Percentiles rank a stretch among this genome's conserved stretches.
phyloP scores from a whole-genome alignment of 2,888 invertebrate species.

The Brachylomia viminalis region DNA sequence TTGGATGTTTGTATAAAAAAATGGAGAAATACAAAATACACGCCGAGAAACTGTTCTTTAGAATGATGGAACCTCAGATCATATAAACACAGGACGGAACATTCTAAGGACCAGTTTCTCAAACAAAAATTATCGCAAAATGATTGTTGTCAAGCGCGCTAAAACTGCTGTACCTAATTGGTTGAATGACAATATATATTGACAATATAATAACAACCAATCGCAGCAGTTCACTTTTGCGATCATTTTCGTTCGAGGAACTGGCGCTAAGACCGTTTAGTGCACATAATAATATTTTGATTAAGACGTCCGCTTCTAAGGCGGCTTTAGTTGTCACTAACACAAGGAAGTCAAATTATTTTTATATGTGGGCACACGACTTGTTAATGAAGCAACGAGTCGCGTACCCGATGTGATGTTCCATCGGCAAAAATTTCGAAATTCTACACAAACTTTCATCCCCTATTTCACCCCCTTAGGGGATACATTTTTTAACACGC shows the following conservation, averaged over 20 bases:
- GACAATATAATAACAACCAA: background rate
- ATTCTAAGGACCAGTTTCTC: background rate
- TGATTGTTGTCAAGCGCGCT: background rate
- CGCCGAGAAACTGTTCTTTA: too few species aligned
- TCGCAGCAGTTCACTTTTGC: background rate
- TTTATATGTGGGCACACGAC: background rate
- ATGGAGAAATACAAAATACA: background rate
- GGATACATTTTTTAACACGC: background rate
- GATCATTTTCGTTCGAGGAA: background rate
- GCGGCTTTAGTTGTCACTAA: background rate
- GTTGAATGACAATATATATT: too few species aligned
- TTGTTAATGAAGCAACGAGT: background rate
- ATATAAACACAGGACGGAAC: background rate
- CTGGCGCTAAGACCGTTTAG: background rate
- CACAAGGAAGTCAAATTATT: background rate
- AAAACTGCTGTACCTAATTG: background rate
- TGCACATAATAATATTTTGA: slow-evolving; percentile 28
- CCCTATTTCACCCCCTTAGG: background rate
- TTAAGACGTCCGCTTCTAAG: slow-evolving; percentile 24
- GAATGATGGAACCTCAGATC: too few species aligned
- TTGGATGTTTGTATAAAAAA: background rate
- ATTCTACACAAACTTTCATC: background rate
- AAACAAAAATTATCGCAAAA: background rate
- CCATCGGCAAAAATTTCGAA: background rate
- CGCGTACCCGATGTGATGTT: too few species aligned